Evolutionary conservation across 2,797 vertebrate genomes (phyloP), one percentile per base, ranked within the genome.

Genomic region (Sarcophilus harrisii): DNA sequence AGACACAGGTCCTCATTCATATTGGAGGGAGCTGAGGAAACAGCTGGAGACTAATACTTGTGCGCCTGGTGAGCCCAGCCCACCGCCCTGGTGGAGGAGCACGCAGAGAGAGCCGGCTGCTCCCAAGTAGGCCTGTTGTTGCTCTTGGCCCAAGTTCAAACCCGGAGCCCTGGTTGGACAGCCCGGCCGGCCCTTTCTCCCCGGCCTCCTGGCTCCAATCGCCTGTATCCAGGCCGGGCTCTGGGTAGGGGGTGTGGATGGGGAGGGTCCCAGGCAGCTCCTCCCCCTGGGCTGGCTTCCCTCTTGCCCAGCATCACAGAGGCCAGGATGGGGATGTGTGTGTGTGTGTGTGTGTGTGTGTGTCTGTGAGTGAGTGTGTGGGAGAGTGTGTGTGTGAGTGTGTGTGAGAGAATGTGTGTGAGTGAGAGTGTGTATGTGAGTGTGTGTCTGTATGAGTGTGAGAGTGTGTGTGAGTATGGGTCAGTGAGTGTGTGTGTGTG

Each of bases 1-100:
- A 98, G 98, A 99, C 98, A 98, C 98, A 99, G 98, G 98, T 99
- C 98, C 98, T 99, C 98, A 99, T 99, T 99, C 99, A 98, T 98
- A 98, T 98, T 98, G 98, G 98, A 96, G 95, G 98, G 98, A 97
- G 92, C 95, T 98, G 98, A 99, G 98, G 99, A 98, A 99, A 98
- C 98, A 98, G 97, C 98, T 98, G 98, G 98, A 98, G 98, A 98
- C 98, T 98, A 98, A 98, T 98, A 98, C 98, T 98, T 98, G 98
- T 98, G 97, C 97, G 97, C 98, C 73, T 98, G 98, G 98, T 98
- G 98, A 98, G 97, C 97, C 98, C 97, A 58, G 97, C 97, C 98
- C 98, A 95, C 97, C 98, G 98, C 97, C 96, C 93, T 98, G 98
- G 98, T 98, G 98, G 98, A 96, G 97, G 98, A 98, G 98, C 98